phyloP scores from a whole-genome alignment of 2,113 vertebrate genomes.

The Amblyopsis rosae region DNA sequence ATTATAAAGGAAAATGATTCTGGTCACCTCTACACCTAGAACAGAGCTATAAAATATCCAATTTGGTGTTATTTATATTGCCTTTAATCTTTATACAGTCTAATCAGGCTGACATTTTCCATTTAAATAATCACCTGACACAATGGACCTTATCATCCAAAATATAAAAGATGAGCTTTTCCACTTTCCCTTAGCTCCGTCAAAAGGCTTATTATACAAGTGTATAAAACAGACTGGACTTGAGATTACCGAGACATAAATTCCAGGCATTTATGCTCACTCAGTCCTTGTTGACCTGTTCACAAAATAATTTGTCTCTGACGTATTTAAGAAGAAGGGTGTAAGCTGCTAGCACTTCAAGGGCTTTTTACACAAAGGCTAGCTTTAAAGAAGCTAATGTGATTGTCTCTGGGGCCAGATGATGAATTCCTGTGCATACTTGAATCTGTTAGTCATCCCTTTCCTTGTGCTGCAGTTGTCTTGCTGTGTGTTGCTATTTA shows the following conservation, averaged over 20 bases:
- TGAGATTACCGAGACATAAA: slow-evolving; percentile 59
- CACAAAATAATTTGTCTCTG: slow-evolving; percentile 62
- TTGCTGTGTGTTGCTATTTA: slow-evolving; percentile 30
- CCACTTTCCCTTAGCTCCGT: too few species aligned
- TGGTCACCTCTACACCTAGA: too few species aligned
- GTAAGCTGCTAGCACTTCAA: slow-evolving; percentile 41
- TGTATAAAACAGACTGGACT: slow-evolving; percentile 28
- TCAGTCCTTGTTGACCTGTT: slow-evolving; percentile 45
- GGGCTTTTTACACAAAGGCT: slow-evolving; percentile 39
- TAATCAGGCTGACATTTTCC: too few species aligned
- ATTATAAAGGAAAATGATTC: too few species aligned
- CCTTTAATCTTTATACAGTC: too few species aligned
- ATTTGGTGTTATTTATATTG: too few species aligned
- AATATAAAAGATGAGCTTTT: too few species aligned
- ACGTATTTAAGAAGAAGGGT: slow-evolving; percentile 61
- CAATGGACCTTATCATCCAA: too few species aligned
- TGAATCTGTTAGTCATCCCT: slow-evolving; percentile 59
- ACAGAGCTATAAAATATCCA: too few species aligned
- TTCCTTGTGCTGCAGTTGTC: slow-evolving; percentile 33
- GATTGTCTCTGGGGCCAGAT: slow-evolving; percentile 51
- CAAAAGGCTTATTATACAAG: too few species aligned
- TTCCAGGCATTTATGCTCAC: slow-evolving; percentile 53
- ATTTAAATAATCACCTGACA: too few species aligned
- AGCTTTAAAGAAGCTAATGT: slow-evolving; percentile 59
- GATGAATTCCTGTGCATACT: slow-evolving; percentile 60